Conservation (phyloP, 2,797 vertebrate genomes). For the Fringilla coelebs region DNA sequence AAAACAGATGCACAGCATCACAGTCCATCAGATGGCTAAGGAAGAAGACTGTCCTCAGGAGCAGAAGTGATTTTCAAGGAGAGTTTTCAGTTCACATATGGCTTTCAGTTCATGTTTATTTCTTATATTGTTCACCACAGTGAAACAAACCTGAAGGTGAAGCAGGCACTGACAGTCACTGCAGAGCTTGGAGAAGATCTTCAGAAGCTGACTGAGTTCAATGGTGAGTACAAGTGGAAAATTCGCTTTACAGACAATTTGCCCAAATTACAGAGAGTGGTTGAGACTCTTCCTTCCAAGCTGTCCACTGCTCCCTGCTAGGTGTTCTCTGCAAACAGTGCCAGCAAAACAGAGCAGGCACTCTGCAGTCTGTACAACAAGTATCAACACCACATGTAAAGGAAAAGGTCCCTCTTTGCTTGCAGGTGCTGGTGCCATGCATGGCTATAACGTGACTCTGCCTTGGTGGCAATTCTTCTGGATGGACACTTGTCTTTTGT, state of each 20-base stretch:
- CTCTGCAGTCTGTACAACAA: not conserved
- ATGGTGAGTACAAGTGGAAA: constrained; percentile 75
- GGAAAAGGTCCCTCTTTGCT: not conserved
- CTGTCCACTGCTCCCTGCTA: not conserved
- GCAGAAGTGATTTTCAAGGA: not conserved
- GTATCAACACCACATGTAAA: fast-evolving
- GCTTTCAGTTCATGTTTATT: not conserved
- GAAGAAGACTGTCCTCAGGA: not conserved
- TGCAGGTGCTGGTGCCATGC: not conserved
- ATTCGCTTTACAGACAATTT: not conserved
- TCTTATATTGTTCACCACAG: constrained; percentile 64
- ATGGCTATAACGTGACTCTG: not conserved
- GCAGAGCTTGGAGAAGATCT: constrained; percentile 82
- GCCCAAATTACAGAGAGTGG: not conserved
- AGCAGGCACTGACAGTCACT: constrained; percentile 88
- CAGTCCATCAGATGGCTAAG: not conserved
- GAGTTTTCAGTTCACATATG: not conserved
- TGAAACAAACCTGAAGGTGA: constrained; percentile 97
- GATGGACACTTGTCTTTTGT: not conserved
- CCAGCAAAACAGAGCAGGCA: not conserved
- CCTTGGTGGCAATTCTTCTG: not conserved
- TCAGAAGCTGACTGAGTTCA: constrained; percentile 80
- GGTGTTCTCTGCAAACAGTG: not conserved
- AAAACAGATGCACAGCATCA: not conserved
- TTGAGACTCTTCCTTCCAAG: not conserved